These are phyloP conservation scores for Yponomeuta sedellus DNA, from an alignment of 2,888 invertebrate species.

Conservation along the genomic window DNA sequence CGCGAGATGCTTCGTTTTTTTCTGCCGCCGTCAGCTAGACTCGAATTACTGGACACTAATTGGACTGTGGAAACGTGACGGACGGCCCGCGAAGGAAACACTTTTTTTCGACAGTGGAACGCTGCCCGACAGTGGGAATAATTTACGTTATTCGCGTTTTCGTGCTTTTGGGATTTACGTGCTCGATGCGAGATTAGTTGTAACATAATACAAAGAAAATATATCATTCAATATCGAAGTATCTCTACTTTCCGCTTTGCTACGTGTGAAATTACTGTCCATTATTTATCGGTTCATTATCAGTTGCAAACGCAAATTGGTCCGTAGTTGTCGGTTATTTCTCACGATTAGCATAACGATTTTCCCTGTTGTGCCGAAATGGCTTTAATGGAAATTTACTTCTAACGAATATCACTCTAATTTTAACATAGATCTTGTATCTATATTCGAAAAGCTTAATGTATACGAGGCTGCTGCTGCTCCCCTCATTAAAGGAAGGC, in stretches of 20 bases:
- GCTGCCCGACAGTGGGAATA: constrained; percentile 5
- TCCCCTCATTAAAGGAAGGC: no score
- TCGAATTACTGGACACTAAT: constrained; percentile 74
- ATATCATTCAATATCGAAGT: not conserved
- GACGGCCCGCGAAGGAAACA: constrained; percentile 52
- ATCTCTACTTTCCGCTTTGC: not conserved
- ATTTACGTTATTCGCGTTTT: constrained; percentile 12
- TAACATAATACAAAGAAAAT: not conserved
- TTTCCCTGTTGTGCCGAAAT: no score
- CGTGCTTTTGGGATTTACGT: not conserved
- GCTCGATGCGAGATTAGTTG: not conserved
- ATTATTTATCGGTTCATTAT: not conserved
- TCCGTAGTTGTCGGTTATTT: not conserved
- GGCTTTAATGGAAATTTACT: not conserved
- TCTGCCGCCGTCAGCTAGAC: constrained; percentile 61
- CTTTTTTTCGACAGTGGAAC: constrained; percentile 16
- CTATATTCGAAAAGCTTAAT: no score
- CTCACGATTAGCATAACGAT: not conserved
- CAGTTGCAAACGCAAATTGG: not conserved
- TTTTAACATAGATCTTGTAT: no score
- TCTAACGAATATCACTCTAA: not conserved
- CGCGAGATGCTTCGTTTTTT: constrained; percentile 56
- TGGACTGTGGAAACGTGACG: constrained; percentile 72
- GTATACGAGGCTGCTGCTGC: no score
- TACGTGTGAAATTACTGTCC: not conserved